These are phyloP conservation scores for Rhinichthys osculus DNA, from an alignment of 2,797 vertebrate genomes.

Conservation along the genomic window DNA sequence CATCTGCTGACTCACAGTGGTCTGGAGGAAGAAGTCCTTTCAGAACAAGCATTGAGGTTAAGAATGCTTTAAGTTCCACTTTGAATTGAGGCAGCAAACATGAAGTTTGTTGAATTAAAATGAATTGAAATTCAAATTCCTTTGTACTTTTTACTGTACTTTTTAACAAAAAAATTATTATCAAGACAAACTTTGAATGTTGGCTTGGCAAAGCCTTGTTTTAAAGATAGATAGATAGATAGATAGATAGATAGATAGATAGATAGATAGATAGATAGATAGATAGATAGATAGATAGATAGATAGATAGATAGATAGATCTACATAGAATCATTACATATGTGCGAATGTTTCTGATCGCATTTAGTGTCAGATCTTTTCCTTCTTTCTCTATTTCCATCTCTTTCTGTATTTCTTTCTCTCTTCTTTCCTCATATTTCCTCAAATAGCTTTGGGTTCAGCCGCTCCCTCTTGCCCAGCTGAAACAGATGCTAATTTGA, in stretches of 20 bases:
- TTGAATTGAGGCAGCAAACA: background rate
- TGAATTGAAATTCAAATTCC: background rate
- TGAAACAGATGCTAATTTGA: conserved; percentile 78
- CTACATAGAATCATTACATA: no score
- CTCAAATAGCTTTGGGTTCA: conserved; percentile 66
- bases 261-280: no score
- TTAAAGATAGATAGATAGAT: background rate
- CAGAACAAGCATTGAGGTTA: background rate
- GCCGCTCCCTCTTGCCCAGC: conserved; percentile 61
- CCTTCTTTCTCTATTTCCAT: conserved; percentile 46
- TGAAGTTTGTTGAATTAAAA: background rate
- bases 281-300: no score
- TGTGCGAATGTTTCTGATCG: conserved; percentile 40
- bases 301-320: no score
- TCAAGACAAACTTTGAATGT: background rate
- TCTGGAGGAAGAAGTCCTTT: background rate
- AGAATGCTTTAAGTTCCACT: background rate
- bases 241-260: rapidly evolving
- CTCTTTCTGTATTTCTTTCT: conserved; percentile 39
- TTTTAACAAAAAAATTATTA: background rate
- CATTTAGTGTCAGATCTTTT: conserved; percentile 38
- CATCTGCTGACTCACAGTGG: conserved; percentile 58
- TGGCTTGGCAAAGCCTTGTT: background rate
- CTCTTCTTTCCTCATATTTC: conserved; percentile 23
- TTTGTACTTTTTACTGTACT: background rate